Conservation (phyloP, 2,888 invertebrate species). For the Phanerotoma sp. region DNA sequence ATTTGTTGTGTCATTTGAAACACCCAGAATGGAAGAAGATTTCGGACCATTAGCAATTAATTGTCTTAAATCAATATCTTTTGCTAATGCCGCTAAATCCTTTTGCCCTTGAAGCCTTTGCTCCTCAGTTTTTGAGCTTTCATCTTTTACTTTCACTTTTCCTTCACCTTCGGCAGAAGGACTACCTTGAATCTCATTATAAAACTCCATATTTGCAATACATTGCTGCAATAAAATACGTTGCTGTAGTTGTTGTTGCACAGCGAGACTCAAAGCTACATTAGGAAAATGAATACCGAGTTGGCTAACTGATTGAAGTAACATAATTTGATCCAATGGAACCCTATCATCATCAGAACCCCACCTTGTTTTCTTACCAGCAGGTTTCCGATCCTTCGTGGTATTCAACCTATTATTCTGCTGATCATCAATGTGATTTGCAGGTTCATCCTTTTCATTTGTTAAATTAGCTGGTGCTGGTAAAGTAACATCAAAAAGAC, state of each 20-base stretch:
- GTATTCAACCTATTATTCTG: slow-evolving; percentile 37
- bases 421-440: slow-evolving; percentile 18
- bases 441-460: slow-evolving; percentile 47
- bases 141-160: slow-evolving; percentile 37
- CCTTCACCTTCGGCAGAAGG: slow-evolving; percentile 24
- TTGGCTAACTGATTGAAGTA: slow-evolving; percentile 53
- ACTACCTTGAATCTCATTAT: slow-evolving; percentile 38
- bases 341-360: slow-evolving; percentile 55
- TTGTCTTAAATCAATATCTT: slow-evolving; percentile 58
- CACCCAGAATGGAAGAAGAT: slow-evolving; percentile 42
- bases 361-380: slow-evolving; percentile 55
- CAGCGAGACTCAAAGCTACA: slow-evolving; percentile 48
- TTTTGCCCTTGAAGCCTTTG: slow-evolving; percentile 37
- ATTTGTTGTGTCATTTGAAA: slow-evolving; percentile 48
- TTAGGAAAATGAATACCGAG: slow-evolving; percentile 49
- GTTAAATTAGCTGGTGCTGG: slow-evolving; percentile 39
- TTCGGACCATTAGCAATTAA: slow-evolving; percentile 44
- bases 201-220: slow-evolving; percentile 41
- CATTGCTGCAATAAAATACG: slow-evolving; percentile 38
- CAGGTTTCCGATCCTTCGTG: slow-evolving; percentile 48
- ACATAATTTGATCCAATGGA: slow-evolving; percentile 53
- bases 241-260: slow-evolving; percentile 46
- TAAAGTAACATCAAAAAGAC: slow-evolving; percentile 56
- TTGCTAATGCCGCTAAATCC: slow-evolving; percentile 36
- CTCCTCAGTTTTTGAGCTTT: slow-evolving; percentile 45